These are phyloP conservation scores for Monopterus albus DNA, from an alignment of 2,113 vertebrate genomes.

Conservation along the genomic window DNA sequence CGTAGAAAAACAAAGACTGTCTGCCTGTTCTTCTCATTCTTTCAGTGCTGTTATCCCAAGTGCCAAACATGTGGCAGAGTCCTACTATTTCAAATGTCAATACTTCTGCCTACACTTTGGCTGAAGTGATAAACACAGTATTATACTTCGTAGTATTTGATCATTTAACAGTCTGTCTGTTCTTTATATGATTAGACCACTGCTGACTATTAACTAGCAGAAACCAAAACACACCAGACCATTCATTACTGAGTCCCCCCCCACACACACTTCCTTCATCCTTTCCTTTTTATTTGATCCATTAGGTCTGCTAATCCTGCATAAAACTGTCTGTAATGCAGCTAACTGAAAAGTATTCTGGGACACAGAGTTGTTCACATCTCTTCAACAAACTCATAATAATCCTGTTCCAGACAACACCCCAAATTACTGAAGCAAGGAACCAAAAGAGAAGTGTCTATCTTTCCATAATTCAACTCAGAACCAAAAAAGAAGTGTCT, in stretches of 20 bases:
- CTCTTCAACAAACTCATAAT: slow-evolving; percentile 53
- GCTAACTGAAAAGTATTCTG: slow-evolving; percentile 61
- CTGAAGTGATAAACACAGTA: slow-evolving; percentile 31
- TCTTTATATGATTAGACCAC: slow-evolving; percentile 48
- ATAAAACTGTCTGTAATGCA: slow-evolving; percentile 51
- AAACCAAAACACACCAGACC: slow-evolving; percentile 39
- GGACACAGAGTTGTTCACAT: slow-evolving; percentile 45
- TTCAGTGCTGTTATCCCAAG: slow-evolving; percentile 9
- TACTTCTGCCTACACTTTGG: slow-evolving; percentile 10
- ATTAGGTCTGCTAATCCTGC: slow-evolving; percentile 61
- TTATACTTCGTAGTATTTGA: slow-evolving; percentile 33
- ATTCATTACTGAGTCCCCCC: slow-evolving; percentile 65
- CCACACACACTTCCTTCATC: slow-evolving; percentile 45
- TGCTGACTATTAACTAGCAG: slow-evolving; percentile 27
- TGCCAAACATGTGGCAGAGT: slow-evolving; percentile 17
- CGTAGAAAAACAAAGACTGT: neutral
- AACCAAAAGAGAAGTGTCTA: too few relatives aligned
- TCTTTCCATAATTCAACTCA: too few relatives aligned
- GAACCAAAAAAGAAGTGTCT: too few relatives aligned
- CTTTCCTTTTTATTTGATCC: slow-evolving; percentile 56
- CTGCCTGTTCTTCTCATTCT: neutral
- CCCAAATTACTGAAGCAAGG: slow-evolving; percentile 1
- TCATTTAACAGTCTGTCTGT: slow-evolving; percentile 25
- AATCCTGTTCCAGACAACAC: slow-evolving; percentile 40
- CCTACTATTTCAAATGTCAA: slow-evolving; percentile 20